Percentiles rank a stretch among this genome's conserved stretches.
Evolutionary conservation across 2,888 invertebrate genomes (phyloP).

Genomic region (Apodemia duryi): DNA sequence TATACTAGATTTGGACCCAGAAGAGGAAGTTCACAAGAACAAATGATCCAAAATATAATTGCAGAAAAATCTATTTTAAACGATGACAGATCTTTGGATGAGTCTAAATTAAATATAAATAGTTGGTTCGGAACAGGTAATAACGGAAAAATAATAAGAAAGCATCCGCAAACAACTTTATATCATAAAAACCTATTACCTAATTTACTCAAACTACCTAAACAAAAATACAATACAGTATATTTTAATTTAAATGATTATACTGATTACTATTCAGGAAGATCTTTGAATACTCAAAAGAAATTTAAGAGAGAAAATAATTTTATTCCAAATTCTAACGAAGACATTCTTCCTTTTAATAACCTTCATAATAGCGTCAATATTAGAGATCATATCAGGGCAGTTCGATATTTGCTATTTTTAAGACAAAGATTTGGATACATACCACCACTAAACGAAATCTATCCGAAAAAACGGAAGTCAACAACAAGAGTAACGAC

Average conservation of each 20-base stretch:
- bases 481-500: too few species aligned
- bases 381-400: constrained; percentile 38
- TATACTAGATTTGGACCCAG: constrained; percentile 46
- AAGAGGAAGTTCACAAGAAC: constrained; percentile 28
- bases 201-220: background rate
- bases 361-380: constrained; percentile 28
- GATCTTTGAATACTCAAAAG: constrained; percentile 16
- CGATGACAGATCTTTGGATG: background rate
- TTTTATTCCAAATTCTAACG: constrained; percentile 24
- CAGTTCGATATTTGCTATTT: constrained; percentile 39
- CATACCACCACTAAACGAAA: constrained; percentile 16
- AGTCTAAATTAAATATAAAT: background rate
- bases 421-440: constrained; percentile 34
- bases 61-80: constrained; percentile 9
- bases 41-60: constrained; percentile 15
- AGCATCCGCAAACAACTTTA: background rate
- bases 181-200: background rate
- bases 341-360: constrained; percentile 29
- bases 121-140: background rate
- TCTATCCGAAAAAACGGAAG: too few species aligned
- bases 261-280: constrained; percentile 41
- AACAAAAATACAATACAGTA: constrained; percentile 24
- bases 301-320: background rate
- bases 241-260: constrained; percentile 41
- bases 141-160: background rate